Conservation (phyloP, 2,797 vertebrate species). For the Lagodon rhomboides region DNA sequence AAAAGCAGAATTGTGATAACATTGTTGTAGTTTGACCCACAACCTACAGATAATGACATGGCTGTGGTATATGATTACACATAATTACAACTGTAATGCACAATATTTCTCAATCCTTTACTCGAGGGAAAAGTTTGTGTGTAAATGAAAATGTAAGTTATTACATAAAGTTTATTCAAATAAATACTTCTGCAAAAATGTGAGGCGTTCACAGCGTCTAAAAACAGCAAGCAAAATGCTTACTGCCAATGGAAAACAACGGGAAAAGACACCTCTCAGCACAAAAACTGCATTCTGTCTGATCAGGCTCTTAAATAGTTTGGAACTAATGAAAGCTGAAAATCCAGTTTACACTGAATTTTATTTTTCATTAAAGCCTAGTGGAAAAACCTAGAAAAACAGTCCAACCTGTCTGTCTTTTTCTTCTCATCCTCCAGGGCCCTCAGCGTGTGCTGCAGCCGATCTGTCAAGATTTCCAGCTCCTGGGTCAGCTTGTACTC, state of each 20-base stretch:
- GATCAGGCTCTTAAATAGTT: too few species aligned
- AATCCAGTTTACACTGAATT: not conserved
- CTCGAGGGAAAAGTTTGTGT: constrained; percentile 7
- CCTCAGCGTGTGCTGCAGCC: constrained; percentile 96
- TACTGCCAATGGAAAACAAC: too few species aligned
- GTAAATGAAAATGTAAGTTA: not conserved
- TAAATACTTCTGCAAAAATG: not conserved
- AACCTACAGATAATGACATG: constrained; percentile 15
- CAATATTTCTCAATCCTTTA: not conserved
- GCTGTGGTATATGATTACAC: constrained; percentile 15
- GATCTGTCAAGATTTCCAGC: constrained; percentile 97
- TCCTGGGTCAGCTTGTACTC: constrained; percentile 99
- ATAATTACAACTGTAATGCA: constrained; percentile 21
- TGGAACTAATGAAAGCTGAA: not conserved
- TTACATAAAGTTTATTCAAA: not conserved
- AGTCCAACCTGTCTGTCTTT: constrained; percentile 95
- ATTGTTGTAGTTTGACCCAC: constrained; percentile 25
- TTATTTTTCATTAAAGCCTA: not conserved
- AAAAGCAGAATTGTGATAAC: constrained; percentile 17
- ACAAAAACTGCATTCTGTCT: too few species aligned
- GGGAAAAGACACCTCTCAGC: too few species aligned
- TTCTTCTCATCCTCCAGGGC: constrained; percentile 99
- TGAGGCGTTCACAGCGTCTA: too few species aligned
- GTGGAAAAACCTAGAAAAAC: not conserved
- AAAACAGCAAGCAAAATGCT: too few species aligned